phyloP scores from a whole-genome alignment of 2,113 vertebrate genomes.

The Setophaga kirtlandii region DNA sequence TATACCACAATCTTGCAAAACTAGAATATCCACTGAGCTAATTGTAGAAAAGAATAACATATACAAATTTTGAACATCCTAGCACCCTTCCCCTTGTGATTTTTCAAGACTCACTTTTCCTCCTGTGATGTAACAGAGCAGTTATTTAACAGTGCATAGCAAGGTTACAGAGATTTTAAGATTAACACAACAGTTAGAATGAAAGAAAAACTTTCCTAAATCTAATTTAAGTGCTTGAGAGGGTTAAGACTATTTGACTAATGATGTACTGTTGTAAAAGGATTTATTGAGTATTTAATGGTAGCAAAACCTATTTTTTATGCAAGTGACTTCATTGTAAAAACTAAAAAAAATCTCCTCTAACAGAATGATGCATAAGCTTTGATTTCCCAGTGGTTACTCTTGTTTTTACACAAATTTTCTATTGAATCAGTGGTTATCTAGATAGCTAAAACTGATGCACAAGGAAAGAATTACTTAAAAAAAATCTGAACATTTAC shows the following conservation, averaged over 20 bases:
- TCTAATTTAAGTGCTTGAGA: neutral
- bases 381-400: neutral
- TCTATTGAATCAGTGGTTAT: neutral
- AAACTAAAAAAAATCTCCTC: neutral
- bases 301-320: neutral
- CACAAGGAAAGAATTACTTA: neutral
- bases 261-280: neutral
- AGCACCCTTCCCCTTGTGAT: neutral
- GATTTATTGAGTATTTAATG: neutral
- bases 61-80: neutral
- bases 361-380: neutral
- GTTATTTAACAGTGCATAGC: neutral
- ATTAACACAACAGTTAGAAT: neutral
- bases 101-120: neutral
- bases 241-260: neutral
- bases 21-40: neutral
- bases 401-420: neutral
- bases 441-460: neutral
- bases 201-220: neutral
- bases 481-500: neutral
- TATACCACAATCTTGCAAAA: neutral
- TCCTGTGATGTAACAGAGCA: neutral
- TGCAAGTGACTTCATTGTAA: neutral
- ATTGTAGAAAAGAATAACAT: neutral
- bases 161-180: neutral